Evolutionary conservation across 2,113 vertebrate species (phyloP).

Genomic region (Chlorocebus sabaeus): DNA sequence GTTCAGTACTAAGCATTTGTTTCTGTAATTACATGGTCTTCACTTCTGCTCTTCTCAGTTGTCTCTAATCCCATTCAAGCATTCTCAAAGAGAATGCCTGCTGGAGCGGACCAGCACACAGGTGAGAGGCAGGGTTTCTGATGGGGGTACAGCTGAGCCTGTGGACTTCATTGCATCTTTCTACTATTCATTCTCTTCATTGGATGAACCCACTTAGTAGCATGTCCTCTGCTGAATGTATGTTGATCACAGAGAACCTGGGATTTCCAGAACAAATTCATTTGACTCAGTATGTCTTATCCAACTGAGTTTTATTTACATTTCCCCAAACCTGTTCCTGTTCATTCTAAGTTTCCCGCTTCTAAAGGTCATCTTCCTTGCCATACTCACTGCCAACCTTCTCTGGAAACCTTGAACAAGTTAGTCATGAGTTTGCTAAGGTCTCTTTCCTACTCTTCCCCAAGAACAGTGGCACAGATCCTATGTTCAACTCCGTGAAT

Average conservation of each 20-base stretch:
- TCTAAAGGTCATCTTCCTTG: not conserved
- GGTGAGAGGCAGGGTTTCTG: not conserved
- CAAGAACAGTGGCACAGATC: not conserved
- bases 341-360: too few species aligned
- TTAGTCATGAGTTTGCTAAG: not conserved
- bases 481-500: not conserved
- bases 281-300: not conserved
- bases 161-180: accelerated
- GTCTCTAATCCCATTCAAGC: not conserved
- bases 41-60: not conserved
- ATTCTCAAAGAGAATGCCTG: not conserved
- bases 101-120: not conserved
- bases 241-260: not conserved
- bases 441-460: not conserved
- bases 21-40: not conserved
- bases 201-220: too few species aligned
- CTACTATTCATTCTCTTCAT: not conserved
- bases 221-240: not conserved
- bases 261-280: not conserved
- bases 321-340: not conserved
- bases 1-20: not conserved
- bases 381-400: not conserved
- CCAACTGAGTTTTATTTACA: not conserved
- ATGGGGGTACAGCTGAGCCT: not conserved
- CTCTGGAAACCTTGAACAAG: not conserved